phyloP scores from a whole-genome alignment of 2,888 invertebrate species.

The Dorcus hopei region DNA sequence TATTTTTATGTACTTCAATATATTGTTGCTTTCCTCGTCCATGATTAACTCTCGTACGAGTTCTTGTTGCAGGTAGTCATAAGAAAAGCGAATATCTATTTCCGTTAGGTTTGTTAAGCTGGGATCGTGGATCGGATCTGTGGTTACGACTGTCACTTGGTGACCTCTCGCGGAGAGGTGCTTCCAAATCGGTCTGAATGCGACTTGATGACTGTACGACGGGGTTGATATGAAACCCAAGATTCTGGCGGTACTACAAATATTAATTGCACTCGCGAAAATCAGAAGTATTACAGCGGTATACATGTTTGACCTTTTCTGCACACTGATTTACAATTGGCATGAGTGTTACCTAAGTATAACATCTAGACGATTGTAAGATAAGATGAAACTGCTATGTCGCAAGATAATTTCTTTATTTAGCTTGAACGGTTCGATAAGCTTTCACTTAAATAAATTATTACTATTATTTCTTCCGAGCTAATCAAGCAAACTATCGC shows the following conservation, averaged over 20 bases:
- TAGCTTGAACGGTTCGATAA: too few relatives aligned
- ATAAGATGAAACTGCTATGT: too few relatives aligned
- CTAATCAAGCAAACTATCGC: too few relatives aligned
- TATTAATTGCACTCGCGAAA: too few relatives aligned
- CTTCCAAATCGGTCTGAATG: conserved; percentile 48
- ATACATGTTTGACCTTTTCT: too few relatives aligned
- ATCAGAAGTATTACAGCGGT: too few relatives aligned
- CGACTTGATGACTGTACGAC: conserved; percentile 52
- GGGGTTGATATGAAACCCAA: conserved; percentile 48
- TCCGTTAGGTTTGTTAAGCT: conserved; percentile 44
- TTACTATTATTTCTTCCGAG: too few relatives aligned
- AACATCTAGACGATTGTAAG: too few relatives aligned
- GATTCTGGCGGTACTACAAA: conserved; percentile 39
- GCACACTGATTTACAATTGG: too few relatives aligned
- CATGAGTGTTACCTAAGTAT: too few relatives aligned
- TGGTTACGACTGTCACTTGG: conserved; percentile 48
- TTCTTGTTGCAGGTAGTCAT: conserved; percentile 25
- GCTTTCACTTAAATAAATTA: too few relatives aligned
- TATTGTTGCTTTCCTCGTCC: background rate
- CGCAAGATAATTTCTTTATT: too few relatives aligned
- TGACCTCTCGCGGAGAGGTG: conserved; percentile 50
- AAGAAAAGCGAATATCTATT: conserved; percentile 44
- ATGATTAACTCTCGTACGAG: conserved; percentile 20
- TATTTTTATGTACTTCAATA: conserved; percentile 4
- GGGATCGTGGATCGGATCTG: conserved; percentile 45